Evolutionary conservation across 2,797 vertebrate genomes (phyloP), one percentile per base, ranked within the genome.

Genomic region (Tenualosa thibaudeaui): DNA sequence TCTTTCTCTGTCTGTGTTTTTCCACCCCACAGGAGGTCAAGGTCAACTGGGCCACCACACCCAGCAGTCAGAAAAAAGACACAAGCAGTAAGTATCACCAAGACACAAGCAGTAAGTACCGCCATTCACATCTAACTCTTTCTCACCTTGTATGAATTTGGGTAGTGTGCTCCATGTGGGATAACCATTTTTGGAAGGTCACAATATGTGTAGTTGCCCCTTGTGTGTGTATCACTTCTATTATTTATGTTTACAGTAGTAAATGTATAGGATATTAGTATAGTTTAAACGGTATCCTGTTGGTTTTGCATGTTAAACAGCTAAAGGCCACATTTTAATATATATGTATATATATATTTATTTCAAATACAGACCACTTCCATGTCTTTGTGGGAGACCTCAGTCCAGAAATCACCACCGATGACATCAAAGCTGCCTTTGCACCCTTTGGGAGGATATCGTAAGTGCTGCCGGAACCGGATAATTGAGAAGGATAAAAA

Each of bases 11-110:
- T 68, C 71, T 7, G 58, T 49, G 5, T 86, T 49, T 89, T 50
- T 26, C 58, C 46, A 81, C 8, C 81, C 94, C 86, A 19, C 94
- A 99, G 98, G 98, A 99, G 92, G 98, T 99, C 91, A 99, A 99
- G 92, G 98, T 99, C 91, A 99, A 99, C 95, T 99, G 98, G 98
- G 98, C 98, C 90, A 99, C 98, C 24, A 99, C 97, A 68, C 98
- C 98, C 88, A 99, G 98, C 94, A 99, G 97, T 94, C 98, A 99
- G 96, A 99, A 99, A 96, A 99, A 99, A 96, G 98, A 99, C 92
- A 99, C 98, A 89, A 99, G 98, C 96, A 99, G 98, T 99, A 95
- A 97, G 98, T 90, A 46, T 46, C 46, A 46, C 46, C 46, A 99
- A 95, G 98, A 99, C 92, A 98, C 97, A 89, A 99, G 97, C 96